Conservation (phyloP, 2,797 vertebrate genomes). For the Fratercula arctica region DNA sequence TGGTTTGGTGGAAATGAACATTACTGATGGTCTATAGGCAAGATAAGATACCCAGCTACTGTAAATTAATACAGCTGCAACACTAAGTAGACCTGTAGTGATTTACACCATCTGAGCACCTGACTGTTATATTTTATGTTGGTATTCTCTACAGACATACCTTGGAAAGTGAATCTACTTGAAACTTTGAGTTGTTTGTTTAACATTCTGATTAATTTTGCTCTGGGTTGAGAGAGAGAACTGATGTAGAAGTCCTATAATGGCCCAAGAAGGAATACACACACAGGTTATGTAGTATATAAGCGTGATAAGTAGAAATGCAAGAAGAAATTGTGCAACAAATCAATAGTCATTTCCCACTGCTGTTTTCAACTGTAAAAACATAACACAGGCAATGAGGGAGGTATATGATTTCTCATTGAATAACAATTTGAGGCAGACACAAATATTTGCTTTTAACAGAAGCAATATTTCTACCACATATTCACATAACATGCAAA, state of each 20-base stretch:
- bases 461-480: not conserved
- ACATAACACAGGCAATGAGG: not conserved
- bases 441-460: conserved; percentile 38
- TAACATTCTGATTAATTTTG: not conserved
- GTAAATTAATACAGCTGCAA: not conserved
- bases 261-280: not conserved
- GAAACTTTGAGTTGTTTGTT: not conserved
- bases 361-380: conserved; percentile 29
- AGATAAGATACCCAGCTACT: not conserved
- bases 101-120: not conserved
- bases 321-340: conserved; percentile 2
- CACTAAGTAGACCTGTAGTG: not conserved
- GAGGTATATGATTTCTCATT: not conserved
- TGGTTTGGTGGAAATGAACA: not conserved
- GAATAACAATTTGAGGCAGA: conserved; percentile 7
- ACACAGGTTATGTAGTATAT: not conserved
- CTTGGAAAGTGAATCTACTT: not conserved
- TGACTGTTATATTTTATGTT: not conserved
- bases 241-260: not conserved
- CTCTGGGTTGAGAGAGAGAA: not conserved
- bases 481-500: not conserved
- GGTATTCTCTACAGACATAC: not conserved
- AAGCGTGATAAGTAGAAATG: conserved; percentile 38
- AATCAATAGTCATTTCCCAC: conserved; percentile 13
- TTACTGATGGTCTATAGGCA: not conserved